Evolutionary conservation across 2,888 invertebrate species (phyloP).

Genomic region (Eupeodes luniger): DNA sequence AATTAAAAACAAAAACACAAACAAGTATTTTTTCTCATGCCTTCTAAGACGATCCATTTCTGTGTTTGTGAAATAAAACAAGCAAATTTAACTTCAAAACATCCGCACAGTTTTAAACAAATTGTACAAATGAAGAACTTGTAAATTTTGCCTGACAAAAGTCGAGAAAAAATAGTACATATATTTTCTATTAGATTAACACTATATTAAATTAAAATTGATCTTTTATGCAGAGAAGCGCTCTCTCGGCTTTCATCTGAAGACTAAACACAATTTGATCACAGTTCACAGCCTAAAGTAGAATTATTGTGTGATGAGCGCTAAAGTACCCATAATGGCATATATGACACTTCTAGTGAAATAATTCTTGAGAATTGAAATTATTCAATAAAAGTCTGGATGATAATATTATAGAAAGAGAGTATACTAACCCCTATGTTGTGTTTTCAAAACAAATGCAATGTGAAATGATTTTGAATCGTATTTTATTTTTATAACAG

Average conservation of each 20-base stretch:
- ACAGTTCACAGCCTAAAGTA: neutral
- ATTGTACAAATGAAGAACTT: neutral
- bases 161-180: neutral
- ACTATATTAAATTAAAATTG: slow-evolving; percentile 2
- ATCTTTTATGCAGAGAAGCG: neutral
- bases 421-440: neutral
- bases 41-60: slow-evolving; percentile 6
- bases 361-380: slow-evolving; percentile 24
- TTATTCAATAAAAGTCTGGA: slow-evolving; percentile 19
- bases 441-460: neutral
- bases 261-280: slow-evolving; percentile 12
- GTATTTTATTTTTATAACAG: neutral
- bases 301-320: neutral
- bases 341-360: neutral
- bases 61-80: neutral
- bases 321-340: neutral
- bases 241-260: neutral
- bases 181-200: slow-evolving; percentile 17
- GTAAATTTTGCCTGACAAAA: neutral
- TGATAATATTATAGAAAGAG: neutral
- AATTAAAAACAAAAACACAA: neutral
- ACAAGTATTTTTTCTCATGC: neutral
- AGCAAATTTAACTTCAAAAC: neutral
- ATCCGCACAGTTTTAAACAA: neutral
- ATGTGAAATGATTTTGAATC: neutral